Percentiles rank a stretch among this genome's conserved stretches.
Conservation (phyloP, 2,888 invertebrate species). For the Anorthoa munda region DNA sequence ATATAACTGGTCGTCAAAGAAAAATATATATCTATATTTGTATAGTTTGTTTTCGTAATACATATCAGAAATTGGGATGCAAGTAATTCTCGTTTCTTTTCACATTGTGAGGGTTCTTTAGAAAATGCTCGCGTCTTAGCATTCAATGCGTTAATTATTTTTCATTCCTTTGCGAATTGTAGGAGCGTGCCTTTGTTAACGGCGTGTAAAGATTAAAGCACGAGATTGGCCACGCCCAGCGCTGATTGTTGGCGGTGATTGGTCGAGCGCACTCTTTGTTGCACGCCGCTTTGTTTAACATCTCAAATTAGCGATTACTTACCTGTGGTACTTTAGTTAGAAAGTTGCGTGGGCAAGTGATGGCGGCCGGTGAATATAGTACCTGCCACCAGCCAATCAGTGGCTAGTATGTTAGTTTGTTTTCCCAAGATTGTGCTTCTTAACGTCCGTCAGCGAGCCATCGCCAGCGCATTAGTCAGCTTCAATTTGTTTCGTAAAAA, state of each 20-base stretch:
- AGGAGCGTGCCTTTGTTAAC: slow-evolving; percentile 82
- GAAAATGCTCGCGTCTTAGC: slow-evolving; percentile 64
- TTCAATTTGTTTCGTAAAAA: slow-evolving; percentile 44
- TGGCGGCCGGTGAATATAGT: slow-evolving; percentile 41
- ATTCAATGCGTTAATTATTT: slow-evolving; percentile 84
- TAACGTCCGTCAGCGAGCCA: slow-evolving; percentile 30
- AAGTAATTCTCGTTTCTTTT: slow-evolving; percentile 66
- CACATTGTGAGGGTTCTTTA: slow-evolving; percentile 67
- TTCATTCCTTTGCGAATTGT: slow-evolving; percentile 83
- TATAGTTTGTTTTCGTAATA: slow-evolving; percentile 4
- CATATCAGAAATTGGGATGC: slow-evolving; percentile 32
- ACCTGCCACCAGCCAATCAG: slow-evolving; percentile 59
- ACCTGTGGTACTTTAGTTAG: slow-evolving; percentile 51
- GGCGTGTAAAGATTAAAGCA: slow-evolving; percentile 80
- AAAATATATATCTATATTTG: slow-evolving; percentile 3
- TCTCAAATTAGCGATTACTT: slow-evolving; percentile 81
- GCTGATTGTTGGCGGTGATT: slow-evolving; percentile 81
- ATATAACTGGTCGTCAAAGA: background rate
- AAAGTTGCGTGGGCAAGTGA: slow-evolving; percentile 64
- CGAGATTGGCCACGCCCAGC: slow-evolving; percentile 84
- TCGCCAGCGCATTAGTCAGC: slow-evolving; percentile 43
- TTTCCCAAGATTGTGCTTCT: slow-evolving; percentile 40
- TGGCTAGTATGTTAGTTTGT: slow-evolving; percentile 44
- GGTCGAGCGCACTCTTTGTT: slow-evolving; percentile 84
- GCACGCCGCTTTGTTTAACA: slow-evolving; percentile 83